These are phyloP conservation scores for Leptinotarsa juncta DNA, from an alignment of 2,888 invertebrate species.

Conservation along the genomic window DNA sequence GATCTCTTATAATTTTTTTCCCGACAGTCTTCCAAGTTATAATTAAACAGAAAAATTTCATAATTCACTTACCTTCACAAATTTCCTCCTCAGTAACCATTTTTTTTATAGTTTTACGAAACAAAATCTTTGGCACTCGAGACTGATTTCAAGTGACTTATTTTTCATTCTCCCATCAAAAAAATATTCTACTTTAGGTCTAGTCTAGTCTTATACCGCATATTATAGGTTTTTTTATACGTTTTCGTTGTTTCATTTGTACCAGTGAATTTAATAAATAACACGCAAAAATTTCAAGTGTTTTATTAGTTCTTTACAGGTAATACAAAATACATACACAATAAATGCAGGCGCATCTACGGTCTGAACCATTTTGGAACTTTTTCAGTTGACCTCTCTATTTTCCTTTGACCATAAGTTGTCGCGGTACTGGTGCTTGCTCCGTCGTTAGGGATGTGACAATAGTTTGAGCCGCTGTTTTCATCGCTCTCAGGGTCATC, in stretches of 20 bases:
- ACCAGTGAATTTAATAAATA: slow-evolving; percentile 3
- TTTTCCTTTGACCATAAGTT: slow-evolving; percentile 49
- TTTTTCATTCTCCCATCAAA: too few species aligned
- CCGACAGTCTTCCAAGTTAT: neutral
- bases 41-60: neutral
- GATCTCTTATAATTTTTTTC: neutral
- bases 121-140: neutral
- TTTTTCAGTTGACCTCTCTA: slow-evolving; percentile 55
- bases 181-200: neutral
- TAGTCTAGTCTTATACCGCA: slow-evolving; percentile 6
- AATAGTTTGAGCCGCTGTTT: slow-evolving; percentile 20
- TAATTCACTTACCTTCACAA: too few species aligned
- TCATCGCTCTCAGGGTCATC: slow-evolving; percentile 50
- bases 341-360: slow-evolving; percentile 21
- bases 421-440: slow-evolving; percentile 57
- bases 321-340: slow-evolving; percentile 4
- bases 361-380: slow-evolving; percentile 65
- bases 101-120: too few species aligned
- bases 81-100: too few species aligned
- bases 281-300: slow-evolving; percentile 3
- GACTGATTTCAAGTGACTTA: neutral
- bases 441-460: slow-evolving; percentile 53
- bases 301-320: slow-evolving; percentile 10
- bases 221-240: slow-evolving; percentile 16
- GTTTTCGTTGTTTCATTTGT: slow-evolving; percentile 6